phyloP scores from a whole-genome alignment of 2,888 invertebrate species.

The Lysandra bellargus region DNA sequence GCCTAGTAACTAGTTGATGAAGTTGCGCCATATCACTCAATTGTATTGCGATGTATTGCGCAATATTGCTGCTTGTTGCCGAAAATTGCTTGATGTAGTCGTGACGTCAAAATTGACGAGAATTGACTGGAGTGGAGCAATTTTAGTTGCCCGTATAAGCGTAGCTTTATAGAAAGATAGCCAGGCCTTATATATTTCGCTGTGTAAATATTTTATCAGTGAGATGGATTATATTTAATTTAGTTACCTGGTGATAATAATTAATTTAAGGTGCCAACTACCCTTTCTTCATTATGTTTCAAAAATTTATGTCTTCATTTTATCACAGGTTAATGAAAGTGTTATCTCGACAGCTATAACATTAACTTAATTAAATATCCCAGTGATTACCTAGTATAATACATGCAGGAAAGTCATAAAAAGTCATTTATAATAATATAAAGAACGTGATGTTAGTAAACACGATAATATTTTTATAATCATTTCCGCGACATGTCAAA shows the following conservation, averaged over 20 bases:
- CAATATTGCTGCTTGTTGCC: no score
- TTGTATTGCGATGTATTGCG: no score
- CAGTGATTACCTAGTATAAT: slow-evolving; percentile 8
- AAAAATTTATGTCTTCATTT: not conserved
- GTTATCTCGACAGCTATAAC: not conserved
- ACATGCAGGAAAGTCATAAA: slow-evolving; percentile 27
- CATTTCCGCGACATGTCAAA: slow-evolving; percentile 31
- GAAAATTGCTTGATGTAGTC: no score
- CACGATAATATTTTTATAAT: slow-evolving; percentile 22
- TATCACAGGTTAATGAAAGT: not conserved
- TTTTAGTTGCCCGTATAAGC: no score
- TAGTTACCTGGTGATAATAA: not conserved
- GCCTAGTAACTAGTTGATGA: no score
- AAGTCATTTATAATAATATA: slow-evolving; percentile 22
- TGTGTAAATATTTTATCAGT: not conserved
- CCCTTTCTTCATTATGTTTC: not conserved
- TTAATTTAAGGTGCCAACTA: not conserved
- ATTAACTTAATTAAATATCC: not conserved
- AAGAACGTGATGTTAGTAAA: slow-evolving; percentile 26
- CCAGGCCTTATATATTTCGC: not conserved
- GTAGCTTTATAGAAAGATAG: no score
- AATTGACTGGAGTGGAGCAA: no score
- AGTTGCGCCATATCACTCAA: no score
- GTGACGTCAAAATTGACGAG: no score
- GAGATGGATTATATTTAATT: not conserved